These are phyloP conservation scores for Lacanobia oleracea DNA, from an alignment of 2,888 invertebrate species.

Conservation along the genomic window DNA sequence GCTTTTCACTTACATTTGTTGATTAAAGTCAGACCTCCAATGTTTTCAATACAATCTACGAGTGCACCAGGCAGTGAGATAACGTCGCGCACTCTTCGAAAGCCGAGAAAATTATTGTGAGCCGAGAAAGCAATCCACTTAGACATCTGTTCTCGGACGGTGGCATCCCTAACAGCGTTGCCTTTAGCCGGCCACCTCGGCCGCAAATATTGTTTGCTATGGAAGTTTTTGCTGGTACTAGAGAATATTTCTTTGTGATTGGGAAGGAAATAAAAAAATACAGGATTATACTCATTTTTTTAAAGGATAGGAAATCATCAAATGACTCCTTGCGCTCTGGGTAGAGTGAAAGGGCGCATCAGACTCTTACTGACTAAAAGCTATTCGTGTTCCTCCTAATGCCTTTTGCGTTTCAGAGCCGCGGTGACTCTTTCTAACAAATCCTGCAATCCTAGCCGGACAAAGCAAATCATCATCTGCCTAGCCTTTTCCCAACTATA, in stretches of 20 bases:
- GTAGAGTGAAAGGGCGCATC: too few relatives aligned
- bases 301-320: too few relatives aligned
- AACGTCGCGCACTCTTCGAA: conserved; percentile 39
- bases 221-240: neutral
- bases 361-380: too few relatives aligned
- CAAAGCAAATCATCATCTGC: too few relatives aligned
- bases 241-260: neutral
- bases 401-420: too few relatives aligned
- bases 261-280: neutral
- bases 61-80: conserved; percentile 45
- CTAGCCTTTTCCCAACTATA: too few relatives aligned
- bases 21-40: conserved; percentile 41
- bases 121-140: conserved; percentile 64
- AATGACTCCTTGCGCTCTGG: too few relatives aligned
- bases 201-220: conserved; percentile 22
- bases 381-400: too few relatives aligned
- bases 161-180: conserved; percentile 46
- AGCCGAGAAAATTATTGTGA: conserved; percentile 49
- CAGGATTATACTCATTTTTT: too few relatives aligned
- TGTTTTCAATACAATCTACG: conserved; percentile 56
- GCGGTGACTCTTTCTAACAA: too few relatives aligned
- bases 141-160: conserved; percentile 47
- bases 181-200: conserved; percentile 16
- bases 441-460: too few relatives aligned
- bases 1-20: conserved; percentile 47